Base-by-base conservation (phyloP, 2,797 vertebrate species). In the Neostethus bicornis region DNA sequence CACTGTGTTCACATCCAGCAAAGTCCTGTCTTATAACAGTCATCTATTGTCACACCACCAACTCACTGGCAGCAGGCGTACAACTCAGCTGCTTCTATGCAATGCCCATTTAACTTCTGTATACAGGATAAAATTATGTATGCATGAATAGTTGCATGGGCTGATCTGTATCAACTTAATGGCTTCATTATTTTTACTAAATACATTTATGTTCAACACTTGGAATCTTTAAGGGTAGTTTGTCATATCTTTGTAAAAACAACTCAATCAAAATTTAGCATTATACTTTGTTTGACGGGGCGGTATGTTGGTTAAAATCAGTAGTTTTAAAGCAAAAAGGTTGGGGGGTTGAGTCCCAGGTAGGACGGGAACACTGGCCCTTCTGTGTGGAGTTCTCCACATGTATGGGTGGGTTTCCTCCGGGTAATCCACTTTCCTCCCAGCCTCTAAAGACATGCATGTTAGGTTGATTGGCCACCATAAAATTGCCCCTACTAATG, bases 1-100 rank as follows among this genome's bases (percentile, higher is more conserved):
- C 81, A 79, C 46, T 29, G 57, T 80, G 79, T 85, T 86, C 76
- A 72, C 61, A 67, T 54, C 61, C 73, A 65, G 72, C 67, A 67
- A 50, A 66, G 63, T 46, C 51, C 43, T 48, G 46, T 74, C 67
- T 66, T 63, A 53, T 68, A 53, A 75, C 68, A 77, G 64, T 73
- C 79, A 72, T 63, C 61, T 46, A 70, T 67, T 63, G 81, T 80
- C 73, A 69, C 76, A 75, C 77, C 72, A 66, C 69, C 68, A 55
- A 70, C 77, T 73, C 70, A 51, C 61, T 75, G 72, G 59, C 78
- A 80, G 68, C 52, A 68, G 59, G 38, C 39, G 20, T 44, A 20
- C 47, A 72, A 59, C 78, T 82, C 72, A 65, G 62, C 70, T 56
- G 52, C 46, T 62, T 75, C 56, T 50, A 69, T 51, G 35, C 57